Evolutionary conservation across 2,888 invertebrate species (phyloP), one percentile per base, ranked within the genome.

Genomic region (Dryobota labecula): DNA sequence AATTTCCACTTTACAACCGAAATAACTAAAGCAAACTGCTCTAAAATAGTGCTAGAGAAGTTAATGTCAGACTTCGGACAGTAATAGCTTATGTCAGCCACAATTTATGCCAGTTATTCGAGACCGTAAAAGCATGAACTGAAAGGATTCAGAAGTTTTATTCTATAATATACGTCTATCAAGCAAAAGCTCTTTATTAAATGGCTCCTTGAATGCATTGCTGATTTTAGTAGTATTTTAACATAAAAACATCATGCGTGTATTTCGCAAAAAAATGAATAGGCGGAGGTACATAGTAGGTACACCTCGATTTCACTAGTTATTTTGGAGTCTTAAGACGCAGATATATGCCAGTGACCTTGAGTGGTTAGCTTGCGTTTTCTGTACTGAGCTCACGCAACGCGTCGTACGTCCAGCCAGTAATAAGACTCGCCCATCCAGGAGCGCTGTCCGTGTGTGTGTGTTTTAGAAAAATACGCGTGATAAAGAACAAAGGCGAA

Each of bases 81-180:
- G 63, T 80, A 73, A 83, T 73, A 65, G 62, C 61, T 51, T 70
- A 60, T 51, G 78, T 74, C 74, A 72, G 71, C 72, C 56, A 61
- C 45, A 83, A 82, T 83, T 78, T 74, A 80, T 78, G 65, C 70
- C 68, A 62, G 72, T 80, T 80, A 77, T 68, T 70, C 45, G 49
- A 63, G 51, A 47, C 56, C 27, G 30, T 72, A 67, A 72, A 33
- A 61, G 53, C 47, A 33, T 53, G 49, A 61, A 74, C 58, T 60
- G 54, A 60, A 70, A 54, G 54, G 41, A 65, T 61, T 57, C 66
- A 73, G 73, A 73, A 76, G 79, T 56, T 61, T 72, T 72, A 56
- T 56, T 71, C 20, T 45, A 65, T 27, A 30, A 24, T n/a, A n/a
- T n/a, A n/a, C n/a, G n/a, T n/a, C n/a, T n/a, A n/a, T n/a, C 5